phyloP scores from a whole-genome alignment of 2,888 invertebrate genomes.

The Mactromeris polynyma region DNA sequence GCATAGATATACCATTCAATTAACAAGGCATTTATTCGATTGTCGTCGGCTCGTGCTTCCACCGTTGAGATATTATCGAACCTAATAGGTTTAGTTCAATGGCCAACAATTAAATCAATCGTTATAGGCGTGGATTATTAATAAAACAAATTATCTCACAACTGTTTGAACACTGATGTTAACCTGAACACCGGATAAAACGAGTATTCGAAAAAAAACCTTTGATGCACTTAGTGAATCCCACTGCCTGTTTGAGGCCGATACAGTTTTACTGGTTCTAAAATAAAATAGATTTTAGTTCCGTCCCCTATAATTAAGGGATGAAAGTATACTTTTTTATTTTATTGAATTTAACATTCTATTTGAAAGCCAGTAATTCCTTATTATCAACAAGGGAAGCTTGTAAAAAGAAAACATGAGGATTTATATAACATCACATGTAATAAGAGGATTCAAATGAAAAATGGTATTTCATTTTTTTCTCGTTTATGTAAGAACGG shows the following conservation, averaged over 20 bases:
- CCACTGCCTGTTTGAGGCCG: neutral
- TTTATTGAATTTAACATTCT: no score
- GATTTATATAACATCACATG: no score
- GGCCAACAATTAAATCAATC: neutral
- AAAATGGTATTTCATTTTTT: no score
- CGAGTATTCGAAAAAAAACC: neutral
- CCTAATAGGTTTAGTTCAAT: neutral
- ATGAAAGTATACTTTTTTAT: neutral
- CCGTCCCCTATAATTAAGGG: neutral
- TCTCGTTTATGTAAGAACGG: no score
- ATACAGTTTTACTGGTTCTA: neutral
- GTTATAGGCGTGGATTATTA: neutral
- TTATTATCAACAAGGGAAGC: no score
- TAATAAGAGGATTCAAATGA: no score
- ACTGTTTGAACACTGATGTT: neutral
- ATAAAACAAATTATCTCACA: neutral
- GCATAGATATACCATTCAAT: no score
- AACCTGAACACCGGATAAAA: neutral
- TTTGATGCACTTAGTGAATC: neutral
- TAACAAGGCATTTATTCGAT: neutral
- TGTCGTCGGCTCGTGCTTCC: neutral
- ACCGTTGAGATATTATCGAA: neutral
- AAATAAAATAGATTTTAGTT: neutral
- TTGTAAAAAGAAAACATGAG: no score
- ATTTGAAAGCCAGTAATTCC: no score